These are phyloP conservation scores for Propsilocerus akamusi DNA, from an alignment of 1,140 invertebrate genomes.

Conservation along the genomic window DNA sequence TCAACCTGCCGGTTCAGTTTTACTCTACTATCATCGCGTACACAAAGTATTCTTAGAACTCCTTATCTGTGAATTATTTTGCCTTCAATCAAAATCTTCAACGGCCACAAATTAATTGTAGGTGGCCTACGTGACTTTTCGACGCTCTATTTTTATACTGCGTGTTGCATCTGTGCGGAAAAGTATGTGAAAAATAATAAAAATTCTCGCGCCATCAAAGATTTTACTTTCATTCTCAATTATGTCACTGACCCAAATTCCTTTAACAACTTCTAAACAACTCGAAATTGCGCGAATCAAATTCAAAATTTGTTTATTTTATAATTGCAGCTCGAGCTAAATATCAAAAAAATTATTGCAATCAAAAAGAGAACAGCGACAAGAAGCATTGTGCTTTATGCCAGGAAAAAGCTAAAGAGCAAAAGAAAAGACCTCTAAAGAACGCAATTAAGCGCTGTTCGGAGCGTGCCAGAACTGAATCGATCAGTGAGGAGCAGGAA, in stretches of 20 bases:
- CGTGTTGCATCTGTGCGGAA: background rate
- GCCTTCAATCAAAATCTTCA: too few species aligned
- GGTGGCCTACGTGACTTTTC: conserved; percentile 1
- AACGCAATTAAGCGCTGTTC: background rate
- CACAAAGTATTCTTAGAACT: too few species aligned
- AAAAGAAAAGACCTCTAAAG: background rate
- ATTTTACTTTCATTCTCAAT: background rate
- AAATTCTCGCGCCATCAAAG: background rate
- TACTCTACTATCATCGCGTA: too few species aligned
- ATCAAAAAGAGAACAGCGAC: background rate
- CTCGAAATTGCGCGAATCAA: background rate
- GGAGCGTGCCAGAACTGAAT: background rate
- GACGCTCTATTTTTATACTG: background rate
- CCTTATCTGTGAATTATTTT: too few species aligned
- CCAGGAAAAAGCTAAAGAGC: background rate
- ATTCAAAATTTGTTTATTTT: background rate
- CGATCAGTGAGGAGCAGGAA: background rate
- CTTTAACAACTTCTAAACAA: background rate
- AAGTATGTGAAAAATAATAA: background rate
- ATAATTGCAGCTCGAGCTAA: background rate
- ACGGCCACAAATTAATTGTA: too few species aligned
- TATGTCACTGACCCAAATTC: background rate
- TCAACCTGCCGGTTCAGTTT: too few species aligned
- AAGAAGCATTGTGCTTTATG: background rate
- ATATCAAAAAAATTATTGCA: background rate